Base-by-base conservation (phyloP, 2,888 invertebrate species). In the Strigamia transsilvanica region DNA sequence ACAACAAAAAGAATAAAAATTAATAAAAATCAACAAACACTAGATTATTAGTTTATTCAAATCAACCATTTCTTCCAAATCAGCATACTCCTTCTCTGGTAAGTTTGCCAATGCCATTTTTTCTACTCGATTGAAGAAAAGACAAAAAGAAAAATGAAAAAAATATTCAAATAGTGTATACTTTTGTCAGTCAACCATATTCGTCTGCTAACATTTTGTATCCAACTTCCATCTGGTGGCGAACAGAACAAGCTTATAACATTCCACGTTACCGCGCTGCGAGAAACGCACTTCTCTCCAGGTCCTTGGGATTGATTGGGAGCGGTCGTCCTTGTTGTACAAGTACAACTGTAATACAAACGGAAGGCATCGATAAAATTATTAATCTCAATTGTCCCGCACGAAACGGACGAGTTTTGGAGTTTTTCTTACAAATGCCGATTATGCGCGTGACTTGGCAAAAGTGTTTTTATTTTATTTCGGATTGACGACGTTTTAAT, bases 31-130 rank as follows among this genome's bases (percentile, higher is more conserved):
- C 18, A 15, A 4, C 21, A 27, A 27, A 27, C 21, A 15, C 1
- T n/a, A 9, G 5, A 9, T 77, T n/a, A n/a, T n/a, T n/a, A n/a
- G n/a, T 77, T 32, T 27, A 27, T 77, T 23, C 18, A 38, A 77
- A 15, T 34, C 10, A 6, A 77, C 78, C 78, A 34, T 77, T 77
- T 77, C 38, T 27, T 56, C 56, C 1, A 56, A 56, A 56, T 56
- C 56, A 9, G 9, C 56, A 7, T 18, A 7, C 5, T 56, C 56
- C 3, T 56, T 18, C 4, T 18, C 9, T 6, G n/a, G 56, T 7
- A 56, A 5, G 6, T 10, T 56, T 5, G 9, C 5, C 6, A 18
- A 56, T 56, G 56, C 56, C 56, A 56, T 56, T 18, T 56, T 56
- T 46, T n/a, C 46, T 9, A 13, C 15, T 46, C n/a, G 12, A 46